Evolutionary conservation across 2,113 vertebrate genomes (phyloP), one percentile per base, ranked within the genome.

Genomic region (Pluvianellus socialis): DNA sequence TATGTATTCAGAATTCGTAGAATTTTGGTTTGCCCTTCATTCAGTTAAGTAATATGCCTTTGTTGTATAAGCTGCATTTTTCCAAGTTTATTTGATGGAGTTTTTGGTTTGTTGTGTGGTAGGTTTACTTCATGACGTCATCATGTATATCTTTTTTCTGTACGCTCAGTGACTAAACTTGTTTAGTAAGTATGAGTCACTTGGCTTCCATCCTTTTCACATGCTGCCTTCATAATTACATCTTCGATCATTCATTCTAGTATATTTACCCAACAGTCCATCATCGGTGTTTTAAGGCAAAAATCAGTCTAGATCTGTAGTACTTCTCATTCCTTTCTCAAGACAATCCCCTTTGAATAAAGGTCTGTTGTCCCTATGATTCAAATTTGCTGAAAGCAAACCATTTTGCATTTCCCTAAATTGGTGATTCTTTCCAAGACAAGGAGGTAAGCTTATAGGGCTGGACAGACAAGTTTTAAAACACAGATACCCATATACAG

Each of bases 1-100:
- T 38, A 33, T 0, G 0, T 63, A 14, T 56, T 85, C 35, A 49
- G n/a, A 42, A 74, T 58, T 82, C 0, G 1, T 10, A 63, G 32
- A 67, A 45, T 9, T 66, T 58, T 24, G 1, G 45, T 93, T 92
- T 79, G 53, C n/a, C 6, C 12, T 24, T 62, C 14, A 33, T 55
- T 81, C n/a, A 42, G 10, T 80, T 70, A 62, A 81, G 27, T 74
- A 70, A 5, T 5, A 61, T 62, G 19, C 20, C 27, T 81, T 87
- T 89, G 8, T 65, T 28, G 7, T 27, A 53, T 9, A 35, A 74
- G 4, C 6, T 77, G 14, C 33, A 15, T 66, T 77, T 91, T 87
- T 38, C 20, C 59, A 12, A 6, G 18, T 65, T 72, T 76, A 68
- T 80, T 73, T 87, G 35, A 23, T 44, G 27, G 4, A 2, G 1